These are phyloP conservation scores for Mesoligia furuncula DNA, from an alignment of 2,888 invertebrate species.

Conservation along the genomic window DNA sequence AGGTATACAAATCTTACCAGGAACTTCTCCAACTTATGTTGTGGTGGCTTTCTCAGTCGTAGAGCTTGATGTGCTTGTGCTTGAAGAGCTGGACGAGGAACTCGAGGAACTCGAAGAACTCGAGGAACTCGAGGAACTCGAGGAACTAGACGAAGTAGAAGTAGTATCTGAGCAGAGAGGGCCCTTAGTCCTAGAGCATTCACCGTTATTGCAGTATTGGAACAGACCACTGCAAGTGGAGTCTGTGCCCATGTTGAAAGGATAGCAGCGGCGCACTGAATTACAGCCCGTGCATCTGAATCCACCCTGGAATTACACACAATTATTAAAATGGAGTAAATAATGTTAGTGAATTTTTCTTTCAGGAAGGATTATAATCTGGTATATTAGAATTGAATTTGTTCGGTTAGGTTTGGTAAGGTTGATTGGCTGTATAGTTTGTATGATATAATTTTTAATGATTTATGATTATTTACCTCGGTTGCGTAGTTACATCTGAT, in stretches of 20 bases:
- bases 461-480: constrained; percentile 50
- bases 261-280: constrained; percentile 70
- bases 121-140: constrained; percentile 16
- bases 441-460: not conserved
- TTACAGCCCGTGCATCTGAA: constrained; percentile 70
- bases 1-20: constrained; percentile 28
- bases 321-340: not conserved
- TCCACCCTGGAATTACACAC: constrained; percentile 53
- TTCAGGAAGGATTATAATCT: not conserved
- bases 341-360: not conserved
- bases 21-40: constrained; percentile 30
- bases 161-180: constrained; percentile 69
- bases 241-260: constrained; percentile 70
- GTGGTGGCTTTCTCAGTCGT: not conserved
- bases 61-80: constrained; percentile 11
- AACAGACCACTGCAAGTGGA: constrained; percentile 71
- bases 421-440: not conserved
- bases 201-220: constrained; percentile 77
- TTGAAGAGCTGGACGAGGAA: not conserved
- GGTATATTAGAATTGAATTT: not conserved
- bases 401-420: not conserved
- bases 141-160: constrained; percentile 38
- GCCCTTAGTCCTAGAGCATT: constrained; percentile 76
- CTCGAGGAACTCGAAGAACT: constrained; percentile 28
- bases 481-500: constrained; percentile 60